phyloP scores from a whole-genome alignment of 1,140 invertebrate species.

The Uloborus diversus region DNA sequence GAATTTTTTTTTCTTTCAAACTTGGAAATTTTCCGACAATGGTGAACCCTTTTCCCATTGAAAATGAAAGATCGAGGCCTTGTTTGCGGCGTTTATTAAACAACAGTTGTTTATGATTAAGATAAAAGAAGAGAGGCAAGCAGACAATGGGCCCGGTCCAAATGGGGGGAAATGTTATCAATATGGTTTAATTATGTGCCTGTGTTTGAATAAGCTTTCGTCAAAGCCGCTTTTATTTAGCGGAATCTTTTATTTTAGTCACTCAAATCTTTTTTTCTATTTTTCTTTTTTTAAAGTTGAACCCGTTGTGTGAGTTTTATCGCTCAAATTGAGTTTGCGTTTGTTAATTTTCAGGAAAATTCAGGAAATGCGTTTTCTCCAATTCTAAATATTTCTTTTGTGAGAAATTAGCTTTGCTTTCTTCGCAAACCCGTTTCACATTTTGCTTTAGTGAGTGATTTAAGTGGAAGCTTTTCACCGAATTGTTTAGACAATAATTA shows the following conservation, averaged over 20 bases:
- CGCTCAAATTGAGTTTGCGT: slow-evolving; percentile 2
- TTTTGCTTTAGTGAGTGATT: no score
- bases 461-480: no score
- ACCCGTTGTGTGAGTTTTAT: no score
- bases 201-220: slow-evolving; percentile 29
- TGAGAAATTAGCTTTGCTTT: not conserved
- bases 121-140: slow-evolving; percentile 1
- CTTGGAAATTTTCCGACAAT: no score
- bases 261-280: not conserved
- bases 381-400: not conserved
- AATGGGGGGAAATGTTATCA: slow-evolving; percentile 38
- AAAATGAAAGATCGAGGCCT: no score
- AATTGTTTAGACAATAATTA: no score
- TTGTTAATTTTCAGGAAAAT: not conserved
- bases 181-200: slow-evolving; percentile 32
- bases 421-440: no score
- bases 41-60: no score
- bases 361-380: not conserved
- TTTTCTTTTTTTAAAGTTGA: no score
- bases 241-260: not conserved
- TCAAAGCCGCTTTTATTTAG: no score
- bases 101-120: slow-evolving; percentile 38
- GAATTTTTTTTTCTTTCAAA: no score
- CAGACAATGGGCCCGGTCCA: slow-evolving; percentile 10
- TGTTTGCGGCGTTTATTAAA: slow-evolving; percentile 34